Base-by-base conservation (phyloP, 2,888 invertebrate species). In the Cyclophora punctaria region DNA sequence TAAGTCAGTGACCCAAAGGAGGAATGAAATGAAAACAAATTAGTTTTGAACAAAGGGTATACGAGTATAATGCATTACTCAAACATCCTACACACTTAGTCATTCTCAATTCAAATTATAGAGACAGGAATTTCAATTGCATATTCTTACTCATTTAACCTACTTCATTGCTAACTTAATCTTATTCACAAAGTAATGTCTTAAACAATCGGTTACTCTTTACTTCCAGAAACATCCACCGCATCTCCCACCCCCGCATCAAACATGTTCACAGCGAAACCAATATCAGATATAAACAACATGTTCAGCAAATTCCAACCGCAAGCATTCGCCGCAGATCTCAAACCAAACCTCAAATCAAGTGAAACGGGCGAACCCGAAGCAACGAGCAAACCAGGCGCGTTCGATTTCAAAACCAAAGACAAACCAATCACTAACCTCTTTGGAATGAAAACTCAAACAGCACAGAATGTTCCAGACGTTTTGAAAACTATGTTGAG, bases 361-460 rank as follows among this genome's bases (percentile, higher is more conserved):
- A 73, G 67, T 46, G 86, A 83, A 72, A 84, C 82, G 4, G 82
- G 81, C 0, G 86, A 86, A 69, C 66, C 69, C 3, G 80, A 81
- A 56, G 50, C 63, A 6, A 47, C 56, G 3, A 59, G 56, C 5
- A 51, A 50, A 3, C 44, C 49, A 35, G 69, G 68, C 58, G 49
- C 65, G 2, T 43, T 60, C 7, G 64, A 67, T 20, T 35, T 56
- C 2, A 66, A 74, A 65, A 69, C 72, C 50, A 67, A 63, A 51
- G 71, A 73, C 3, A 80, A 83, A 69, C 73, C 76, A 3, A 55
- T 76, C 20, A 69, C 75, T 1, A 78, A 75, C 53, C 56, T 79
- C 41, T 83, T 82, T 52, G 77, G 62, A 42, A 59, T 74, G 51
- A 78, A 82, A 64, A 49, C 68, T 7, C 58, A 69, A 2, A 58